Conservation (phyloP, 2,888 invertebrate genomes). For the Euphydryas editha region DNA sequence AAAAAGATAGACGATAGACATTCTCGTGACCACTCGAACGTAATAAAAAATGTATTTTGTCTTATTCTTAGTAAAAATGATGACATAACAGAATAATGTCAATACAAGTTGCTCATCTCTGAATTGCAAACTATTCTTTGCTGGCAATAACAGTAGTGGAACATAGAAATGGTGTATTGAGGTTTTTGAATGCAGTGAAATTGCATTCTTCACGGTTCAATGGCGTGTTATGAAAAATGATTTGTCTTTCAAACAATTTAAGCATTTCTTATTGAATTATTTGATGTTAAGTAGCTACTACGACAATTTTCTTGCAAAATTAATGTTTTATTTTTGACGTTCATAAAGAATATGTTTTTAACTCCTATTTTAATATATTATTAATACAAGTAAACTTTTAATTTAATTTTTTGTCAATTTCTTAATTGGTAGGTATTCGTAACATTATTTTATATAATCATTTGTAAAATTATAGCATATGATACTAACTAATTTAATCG, state of each 20-base stretch:
- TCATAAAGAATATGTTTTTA: too few species aligned
- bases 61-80: neutral
- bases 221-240: slow-evolving; percentile 55
- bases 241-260: slow-evolving; percentile 47
- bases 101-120: neutral
- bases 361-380: too few species aligned
- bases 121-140: slow-evolving; percentile 23
- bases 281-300: neutral
- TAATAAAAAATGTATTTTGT: neutral
- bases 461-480: too few species aligned
- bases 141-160: slow-evolving; percentile 16
- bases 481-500: too few species aligned
- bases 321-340: too few species aligned
- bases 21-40: too few species aligned
- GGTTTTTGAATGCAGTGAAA: slow-evolving; percentile 61
- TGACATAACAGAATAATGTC: neutral
- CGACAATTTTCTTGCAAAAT: neutral
- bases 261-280: neutral
- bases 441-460: too few species aligned
- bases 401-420: too few species aligned
- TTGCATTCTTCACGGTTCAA: slow-evolving; percentile 55
- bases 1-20: too few species aligned
- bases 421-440: too few species aligned
- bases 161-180: slow-evolving; percentile 46
- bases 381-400: too few species aligned